These are phyloP conservation scores for Mycteria americana DNA, from an alignment of 2,797 vertebrate genomes.

Conservation along the genomic window DNA sequence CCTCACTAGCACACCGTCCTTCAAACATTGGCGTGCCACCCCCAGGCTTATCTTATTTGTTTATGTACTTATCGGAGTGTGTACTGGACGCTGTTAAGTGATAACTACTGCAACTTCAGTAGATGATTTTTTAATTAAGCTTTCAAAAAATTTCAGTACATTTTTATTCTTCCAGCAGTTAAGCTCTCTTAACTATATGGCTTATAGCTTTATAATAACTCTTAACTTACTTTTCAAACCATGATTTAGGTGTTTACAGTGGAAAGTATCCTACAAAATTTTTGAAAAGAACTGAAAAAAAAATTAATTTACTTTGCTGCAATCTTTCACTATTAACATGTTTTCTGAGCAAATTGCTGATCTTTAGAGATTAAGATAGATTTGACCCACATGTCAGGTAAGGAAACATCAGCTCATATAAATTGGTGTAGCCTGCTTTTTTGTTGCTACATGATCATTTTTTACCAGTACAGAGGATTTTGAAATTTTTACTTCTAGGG, in stretches of 20 bases:
- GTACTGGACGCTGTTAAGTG: neutral
- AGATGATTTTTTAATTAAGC: neutral
- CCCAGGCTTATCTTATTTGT: neutral
- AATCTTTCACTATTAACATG: neutral
- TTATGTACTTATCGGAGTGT: neutral
- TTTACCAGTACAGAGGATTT: neutral
- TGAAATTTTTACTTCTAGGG: neutral
- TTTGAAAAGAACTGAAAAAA: neutral
- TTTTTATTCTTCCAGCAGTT: neutral
- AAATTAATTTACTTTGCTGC: neutral
- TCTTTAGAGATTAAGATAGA: neutral
- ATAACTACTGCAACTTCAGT: neutral
- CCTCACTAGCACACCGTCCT: neutral
- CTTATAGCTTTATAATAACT: neutral
- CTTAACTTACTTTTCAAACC: neutral
- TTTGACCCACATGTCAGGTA: neutral
- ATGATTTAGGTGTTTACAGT: neutral
- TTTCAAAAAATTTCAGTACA: neutral
- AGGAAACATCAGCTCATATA: neutral
- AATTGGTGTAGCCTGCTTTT: neutral
- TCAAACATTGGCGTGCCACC: rapidly evolving
- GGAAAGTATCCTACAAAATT: neutral
- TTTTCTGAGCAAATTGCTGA: neutral
- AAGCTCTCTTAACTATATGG: neutral
- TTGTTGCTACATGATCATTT: neutral